Conservation (phyloP, 2,113 vertebrate species). For the Rhinoptilus africanus region DNA sequence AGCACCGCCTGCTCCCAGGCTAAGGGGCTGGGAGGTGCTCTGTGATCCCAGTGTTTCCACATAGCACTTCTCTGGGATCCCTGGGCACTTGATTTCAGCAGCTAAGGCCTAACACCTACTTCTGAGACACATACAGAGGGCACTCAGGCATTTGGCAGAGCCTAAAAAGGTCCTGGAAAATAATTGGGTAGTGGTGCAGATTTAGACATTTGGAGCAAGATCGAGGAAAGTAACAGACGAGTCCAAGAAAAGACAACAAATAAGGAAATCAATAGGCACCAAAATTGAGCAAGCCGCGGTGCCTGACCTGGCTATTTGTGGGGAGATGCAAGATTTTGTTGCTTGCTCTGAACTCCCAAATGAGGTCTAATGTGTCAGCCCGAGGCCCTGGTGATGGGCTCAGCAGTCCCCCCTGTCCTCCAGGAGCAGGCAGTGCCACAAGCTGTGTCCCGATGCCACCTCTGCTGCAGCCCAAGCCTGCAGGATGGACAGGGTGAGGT, state of each 20-base stretch:
- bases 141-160: background rate
- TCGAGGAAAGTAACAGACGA: background rate
- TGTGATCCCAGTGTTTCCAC: background rate
- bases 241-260: background rate
- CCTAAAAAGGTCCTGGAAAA: background rate
- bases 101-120: background rate
- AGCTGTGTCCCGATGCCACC: fast-evolving
- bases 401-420: fast-evolving
- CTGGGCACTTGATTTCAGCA: background rate
- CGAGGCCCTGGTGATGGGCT: fast-evolving
- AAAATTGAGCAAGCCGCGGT: background rate
- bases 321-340: background rate
- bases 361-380: fast-evolving
- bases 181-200: background rate
- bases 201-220: background rate
- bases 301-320: background rate
- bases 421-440: fast-evolving
- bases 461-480: fast-evolving
- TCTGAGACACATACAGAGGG: background rate
- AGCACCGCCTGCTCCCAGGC: background rate
- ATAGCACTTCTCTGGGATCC: background rate
- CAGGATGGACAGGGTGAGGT: background rate
- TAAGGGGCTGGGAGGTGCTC: background rate
- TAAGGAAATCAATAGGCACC: background rate
- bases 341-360: background rate